phyloP scores from a whole-genome alignment of 2,797 vertebrate genomes.

The Sardinella longiceps region DNA sequence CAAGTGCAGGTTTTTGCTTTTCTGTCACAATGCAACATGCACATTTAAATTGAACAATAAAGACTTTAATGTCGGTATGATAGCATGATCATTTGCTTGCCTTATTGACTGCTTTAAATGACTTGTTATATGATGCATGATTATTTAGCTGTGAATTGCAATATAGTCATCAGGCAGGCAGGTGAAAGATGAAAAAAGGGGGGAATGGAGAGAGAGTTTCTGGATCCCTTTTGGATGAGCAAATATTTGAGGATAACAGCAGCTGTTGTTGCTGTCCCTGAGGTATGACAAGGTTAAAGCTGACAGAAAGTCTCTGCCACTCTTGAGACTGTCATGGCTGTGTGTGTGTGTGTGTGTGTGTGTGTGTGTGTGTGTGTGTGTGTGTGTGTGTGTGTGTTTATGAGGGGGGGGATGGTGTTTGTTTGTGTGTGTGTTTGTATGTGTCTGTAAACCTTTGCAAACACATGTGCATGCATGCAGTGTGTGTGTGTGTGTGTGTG shows the following conservation, averaged over 20 bases:
- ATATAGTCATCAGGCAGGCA: not conserved
- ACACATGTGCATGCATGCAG: no score
- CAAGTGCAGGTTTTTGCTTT: no score
- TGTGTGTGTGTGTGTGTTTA: not conserved
- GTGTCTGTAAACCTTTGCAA: not conserved
- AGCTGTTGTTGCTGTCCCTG: conserved; percentile 21
- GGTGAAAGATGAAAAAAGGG: not conserved
- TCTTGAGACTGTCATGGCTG: not conserved
- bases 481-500: not conserved
- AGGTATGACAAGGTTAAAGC: conserved; percentile 20
- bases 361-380: conserved; percentile 4
- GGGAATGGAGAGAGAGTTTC: not conserved
- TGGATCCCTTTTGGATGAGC: not conserved
- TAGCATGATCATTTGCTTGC: not conserved
- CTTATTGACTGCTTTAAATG: not conserved
- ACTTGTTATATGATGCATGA: not conserved
- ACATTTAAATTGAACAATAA: no score
- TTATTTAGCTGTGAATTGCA: not conserved
- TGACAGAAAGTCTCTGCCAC: not conserved
- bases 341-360: conserved; percentile 18
- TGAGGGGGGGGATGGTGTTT: no score
- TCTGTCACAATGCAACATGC: no score
- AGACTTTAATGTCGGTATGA: no score
- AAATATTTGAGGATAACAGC: conserved; percentile 35
- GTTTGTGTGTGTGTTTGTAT: not conserved